Conservation (phyloP, 2,797 vertebrate genomes). For the Melanotaenia parkinsoni region DNA sequence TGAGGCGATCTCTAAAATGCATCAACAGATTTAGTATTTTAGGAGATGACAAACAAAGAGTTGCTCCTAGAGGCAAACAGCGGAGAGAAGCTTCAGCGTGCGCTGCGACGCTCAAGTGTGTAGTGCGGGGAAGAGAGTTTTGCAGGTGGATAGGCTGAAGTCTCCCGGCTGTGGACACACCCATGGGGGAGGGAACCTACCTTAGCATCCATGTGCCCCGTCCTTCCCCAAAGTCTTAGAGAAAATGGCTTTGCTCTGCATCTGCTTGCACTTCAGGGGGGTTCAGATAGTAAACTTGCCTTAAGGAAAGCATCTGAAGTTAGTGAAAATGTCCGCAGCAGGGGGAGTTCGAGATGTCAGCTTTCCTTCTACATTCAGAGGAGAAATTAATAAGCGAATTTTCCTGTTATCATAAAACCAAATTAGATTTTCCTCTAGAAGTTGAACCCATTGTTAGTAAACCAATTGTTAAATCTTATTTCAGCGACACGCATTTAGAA, state of each 20-base stretch:
- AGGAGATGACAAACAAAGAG: slow-evolving; percentile 51
- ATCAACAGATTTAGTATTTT: slow-evolving; percentile 50
- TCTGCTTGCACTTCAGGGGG: slow-evolving; percentile 20
- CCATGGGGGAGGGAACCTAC: slow-evolving; percentile 82
- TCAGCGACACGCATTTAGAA: background rate
- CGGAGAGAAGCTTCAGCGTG: slow-evolving; percentile 13
- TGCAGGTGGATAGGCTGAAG: slow-evolving; percentile 83
- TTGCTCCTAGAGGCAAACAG: slow-evolving; percentile 48
- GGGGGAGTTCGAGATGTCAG: slow-evolving; percentile 4
- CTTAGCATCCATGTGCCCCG: slow-evolving; percentile 63
- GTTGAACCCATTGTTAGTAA: background rate
- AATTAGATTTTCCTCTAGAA: background rate
- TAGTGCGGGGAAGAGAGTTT: slow-evolving; percentile 53
- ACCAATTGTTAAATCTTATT: background rate
- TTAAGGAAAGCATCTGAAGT: background rate
- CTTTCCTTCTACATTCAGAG: background rate
- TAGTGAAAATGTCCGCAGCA: background rate
- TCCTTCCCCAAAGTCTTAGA: slow-evolving; percentile 44
- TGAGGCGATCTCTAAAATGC: slow-evolving; percentile 56
- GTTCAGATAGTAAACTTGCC: slow-evolving; percentile 11
- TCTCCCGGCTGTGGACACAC: slow-evolving; percentile 75
- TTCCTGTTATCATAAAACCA: background rate
- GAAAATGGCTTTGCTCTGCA: slow-evolving; percentile 15
- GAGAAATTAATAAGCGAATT: background rate
- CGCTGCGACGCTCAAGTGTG: slow-evolving; percentile 49